phyloP scores from a whole-genome alignment of 2,797 vertebrate species.

The Catharus ustulatus region DNA sequence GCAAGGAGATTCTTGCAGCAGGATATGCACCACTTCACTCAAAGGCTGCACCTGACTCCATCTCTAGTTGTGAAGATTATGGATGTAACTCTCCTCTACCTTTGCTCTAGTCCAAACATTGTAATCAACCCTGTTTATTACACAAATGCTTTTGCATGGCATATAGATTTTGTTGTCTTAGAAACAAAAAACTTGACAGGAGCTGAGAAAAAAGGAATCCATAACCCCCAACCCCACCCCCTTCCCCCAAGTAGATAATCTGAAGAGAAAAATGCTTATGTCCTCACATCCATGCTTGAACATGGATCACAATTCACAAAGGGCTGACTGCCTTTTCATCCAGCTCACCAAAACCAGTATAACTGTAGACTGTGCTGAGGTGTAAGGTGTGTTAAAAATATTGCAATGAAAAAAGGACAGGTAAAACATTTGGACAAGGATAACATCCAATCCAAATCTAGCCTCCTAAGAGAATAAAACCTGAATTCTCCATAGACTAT shows the following conservation, averaged over 20 bases:
- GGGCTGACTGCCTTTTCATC: neutral
- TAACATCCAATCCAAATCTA: neutral
- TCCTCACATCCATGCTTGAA: neutral
- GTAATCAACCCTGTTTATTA: neutral
- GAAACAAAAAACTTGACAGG: neutral
- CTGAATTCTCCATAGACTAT: neutral
- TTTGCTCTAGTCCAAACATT: neutral
- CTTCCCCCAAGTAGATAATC: neutral
- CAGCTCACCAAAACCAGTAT: neutral
- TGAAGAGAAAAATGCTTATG: neutral
- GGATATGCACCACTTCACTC: neutral
- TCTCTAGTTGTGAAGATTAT: neutral
- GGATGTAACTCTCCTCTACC: neutral
- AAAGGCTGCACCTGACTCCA: neutral
- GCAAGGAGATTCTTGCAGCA: neutral
- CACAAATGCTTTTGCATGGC: neutral
- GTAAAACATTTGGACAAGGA: neutral
- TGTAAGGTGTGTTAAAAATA: neutral
- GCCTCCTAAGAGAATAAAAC: neutral
- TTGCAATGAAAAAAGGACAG: neutral
- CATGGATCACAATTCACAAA: neutral
- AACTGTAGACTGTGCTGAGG: neutral
- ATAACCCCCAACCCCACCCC: neutral
- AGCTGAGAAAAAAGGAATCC: neutral
- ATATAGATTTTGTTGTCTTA: neutral